Conservation (phyloP, 2,113 vertebrate species). For the Pholis gunnellus region DNA sequence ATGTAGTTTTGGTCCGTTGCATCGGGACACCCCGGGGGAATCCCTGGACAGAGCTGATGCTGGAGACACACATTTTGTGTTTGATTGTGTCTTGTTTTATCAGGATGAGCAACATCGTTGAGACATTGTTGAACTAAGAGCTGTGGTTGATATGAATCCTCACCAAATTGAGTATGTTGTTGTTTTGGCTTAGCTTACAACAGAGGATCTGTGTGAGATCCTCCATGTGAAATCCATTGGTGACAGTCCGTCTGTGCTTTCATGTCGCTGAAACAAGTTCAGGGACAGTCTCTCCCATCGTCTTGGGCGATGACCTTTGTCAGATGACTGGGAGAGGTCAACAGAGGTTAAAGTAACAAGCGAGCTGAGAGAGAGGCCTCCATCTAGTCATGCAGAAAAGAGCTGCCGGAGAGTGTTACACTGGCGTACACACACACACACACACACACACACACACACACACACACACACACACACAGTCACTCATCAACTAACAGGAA, state of each 20-base stretch:
- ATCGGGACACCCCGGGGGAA: constrained; percentile 80
- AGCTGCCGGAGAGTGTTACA: constrained; percentile 68
- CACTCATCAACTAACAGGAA: constrained; percentile 45
- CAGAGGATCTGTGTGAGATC: not conserved
- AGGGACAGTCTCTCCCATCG: constrained; percentile 77
- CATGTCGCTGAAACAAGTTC: constrained; percentile 16
- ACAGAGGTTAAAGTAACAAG: constrained; percentile 84
- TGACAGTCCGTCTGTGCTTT: constrained; percentile 28
- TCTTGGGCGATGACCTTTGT: constrained; percentile 87
- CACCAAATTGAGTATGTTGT: not conserved
- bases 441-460: constrained; percentile 26
- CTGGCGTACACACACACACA: constrained; percentile 17
- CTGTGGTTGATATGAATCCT: not conserved
- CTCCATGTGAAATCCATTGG: constrained; percentile 7
- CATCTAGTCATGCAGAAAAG: constrained; percentile 87
- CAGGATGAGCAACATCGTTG: not conserved
- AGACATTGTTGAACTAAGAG: not conserved
- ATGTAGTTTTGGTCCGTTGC: constrained; percentile 83
- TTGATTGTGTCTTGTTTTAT: constrained; percentile 1
- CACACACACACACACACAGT: constrained; percentile 20
- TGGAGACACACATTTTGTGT: constrained; percentile 7
- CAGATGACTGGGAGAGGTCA: constrained; percentile 86
- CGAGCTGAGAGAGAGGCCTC: constrained; percentile 78
- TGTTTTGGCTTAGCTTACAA: not conserved
- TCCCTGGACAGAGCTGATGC: constrained; percentile 12